phyloP scores from a whole-genome alignment of 2,113 vertebrate genomes.

The Pygoscelis adeliae region DNA sequence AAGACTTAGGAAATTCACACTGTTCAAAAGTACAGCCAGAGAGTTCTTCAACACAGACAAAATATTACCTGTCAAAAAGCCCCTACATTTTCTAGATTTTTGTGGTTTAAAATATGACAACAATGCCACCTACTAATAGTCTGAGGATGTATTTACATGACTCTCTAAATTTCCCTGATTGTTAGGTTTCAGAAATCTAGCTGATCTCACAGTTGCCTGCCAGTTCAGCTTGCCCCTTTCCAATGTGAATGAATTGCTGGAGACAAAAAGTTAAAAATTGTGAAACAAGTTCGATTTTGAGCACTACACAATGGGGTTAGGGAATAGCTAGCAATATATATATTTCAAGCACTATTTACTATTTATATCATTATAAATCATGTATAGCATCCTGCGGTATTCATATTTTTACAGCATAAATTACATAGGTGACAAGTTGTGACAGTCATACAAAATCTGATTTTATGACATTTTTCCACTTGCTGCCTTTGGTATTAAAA shows the following conservation, averaged over 20 bases:
- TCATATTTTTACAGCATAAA: conserved; percentile 66
- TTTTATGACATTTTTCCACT: conserved; percentile 34
- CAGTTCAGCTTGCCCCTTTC: not conserved
- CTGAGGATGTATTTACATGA: not conserved
- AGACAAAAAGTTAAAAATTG: not conserved
- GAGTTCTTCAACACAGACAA: not conserved
- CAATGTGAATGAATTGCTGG: not conserved
- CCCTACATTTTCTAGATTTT: not conserved
- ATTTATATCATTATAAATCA: conserved; percentile 67
- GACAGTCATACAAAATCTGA: conserved; percentile 60
- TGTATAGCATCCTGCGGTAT: conserved; percentile 28
- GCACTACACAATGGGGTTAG: not conserved
- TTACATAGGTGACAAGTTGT: conserved; percentile 52
- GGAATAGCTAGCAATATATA: conserved; percentile 4
- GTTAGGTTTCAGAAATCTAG: not conserved
- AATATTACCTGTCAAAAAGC: not conserved
- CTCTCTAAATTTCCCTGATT: not conserved
- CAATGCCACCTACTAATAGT: not conserved
- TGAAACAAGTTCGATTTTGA: conserved; percentile 12
- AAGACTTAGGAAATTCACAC: not conserved
- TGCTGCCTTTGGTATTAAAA: conserved; percentile 21
- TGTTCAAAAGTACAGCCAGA: not conserved
- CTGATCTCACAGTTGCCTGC: not conserved
- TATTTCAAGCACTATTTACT: conserved; percentile 51
- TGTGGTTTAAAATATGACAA: not conserved